These are phyloP conservation scores for Erythrocercus mccallii DNA, from an alignment of 2,113 vertebrate species.

Conservation along the genomic window DNA sequence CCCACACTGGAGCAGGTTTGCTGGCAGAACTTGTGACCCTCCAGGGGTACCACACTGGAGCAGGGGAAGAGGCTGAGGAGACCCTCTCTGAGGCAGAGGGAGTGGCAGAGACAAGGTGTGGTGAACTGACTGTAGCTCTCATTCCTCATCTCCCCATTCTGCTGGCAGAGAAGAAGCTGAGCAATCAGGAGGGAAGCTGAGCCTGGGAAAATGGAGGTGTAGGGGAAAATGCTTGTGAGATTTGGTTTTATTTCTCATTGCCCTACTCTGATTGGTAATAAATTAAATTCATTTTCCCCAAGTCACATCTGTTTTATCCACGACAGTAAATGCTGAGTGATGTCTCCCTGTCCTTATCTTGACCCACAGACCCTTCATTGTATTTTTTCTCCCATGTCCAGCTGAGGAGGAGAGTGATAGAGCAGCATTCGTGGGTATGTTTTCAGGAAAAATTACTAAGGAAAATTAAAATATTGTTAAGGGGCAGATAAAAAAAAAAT, in stretches of 20 bases:
- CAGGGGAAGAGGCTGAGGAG: not conserved
- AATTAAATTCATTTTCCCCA: not conserved
- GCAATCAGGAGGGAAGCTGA: not conserved
- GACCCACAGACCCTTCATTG: fast-evolving
- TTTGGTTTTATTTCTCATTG: not conserved
- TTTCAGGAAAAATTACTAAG: not conserved
- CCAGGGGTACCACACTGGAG: not conserved
- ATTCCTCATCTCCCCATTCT: not conserved
- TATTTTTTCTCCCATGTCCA: not conserved
- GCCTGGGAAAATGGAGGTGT: not conserved
- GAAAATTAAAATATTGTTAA: not conserved
- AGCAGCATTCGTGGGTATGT: not conserved
- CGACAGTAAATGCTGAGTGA: not conserved
- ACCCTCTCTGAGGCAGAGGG: not conserved
- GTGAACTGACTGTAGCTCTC: not conserved
- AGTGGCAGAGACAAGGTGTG: not conserved
- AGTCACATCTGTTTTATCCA: not conserved
- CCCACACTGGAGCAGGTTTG: not conserved
- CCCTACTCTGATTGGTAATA: not conserved
- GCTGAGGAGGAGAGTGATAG: not conserved
- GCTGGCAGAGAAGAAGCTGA: not conserved
- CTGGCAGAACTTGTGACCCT: not conserved
- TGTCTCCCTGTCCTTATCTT: too few relatives aligned
- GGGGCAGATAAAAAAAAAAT: not conserved
- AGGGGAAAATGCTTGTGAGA: not conserved